Conservation (phyloP, 2,797 vertebrate species). For the Chaunax sp. region DNA sequence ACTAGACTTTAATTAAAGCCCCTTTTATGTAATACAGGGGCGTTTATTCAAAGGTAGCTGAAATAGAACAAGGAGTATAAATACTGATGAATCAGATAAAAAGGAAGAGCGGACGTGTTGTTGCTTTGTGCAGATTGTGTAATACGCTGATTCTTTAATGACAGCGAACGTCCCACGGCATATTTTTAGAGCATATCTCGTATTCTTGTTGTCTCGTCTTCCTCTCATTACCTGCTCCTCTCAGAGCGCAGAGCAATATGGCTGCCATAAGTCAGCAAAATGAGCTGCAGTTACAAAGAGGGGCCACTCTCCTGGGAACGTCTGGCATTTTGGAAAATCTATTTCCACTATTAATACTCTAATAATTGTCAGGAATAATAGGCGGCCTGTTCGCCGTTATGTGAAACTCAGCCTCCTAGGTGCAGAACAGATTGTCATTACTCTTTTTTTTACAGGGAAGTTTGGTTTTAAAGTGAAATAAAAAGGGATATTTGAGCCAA, state of each 20-base stretch:
- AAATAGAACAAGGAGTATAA: background rate
- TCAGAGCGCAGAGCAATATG: constrained; percentile 14
- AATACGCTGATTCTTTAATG: background rate
- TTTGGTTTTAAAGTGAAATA: constrained; percentile 16
- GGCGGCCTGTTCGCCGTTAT: background rate
- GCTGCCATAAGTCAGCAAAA: constrained; percentile 52
- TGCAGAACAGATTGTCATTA: constrained; percentile 9
- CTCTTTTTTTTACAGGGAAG: constrained; percentile 4
- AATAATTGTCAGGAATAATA: constrained; percentile 49
- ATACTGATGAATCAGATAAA: background rate
- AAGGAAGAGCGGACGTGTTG: background rate
- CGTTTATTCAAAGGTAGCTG: too few relatives aligned
- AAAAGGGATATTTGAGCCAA: constrained; percentile 1
- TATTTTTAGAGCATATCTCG: background rate
- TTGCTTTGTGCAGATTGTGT: background rate
- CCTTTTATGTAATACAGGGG: too few relatives aligned
- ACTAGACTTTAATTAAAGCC: too few relatives aligned
- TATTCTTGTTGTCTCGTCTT: constrained; percentile 15
- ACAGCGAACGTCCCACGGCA: constrained; percentile 11
- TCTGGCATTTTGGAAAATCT: constrained; percentile 44
- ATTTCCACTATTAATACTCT: constrained; percentile 44
- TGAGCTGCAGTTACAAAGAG: constrained; percentile 19
- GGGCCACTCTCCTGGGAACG: constrained; percentile 7
- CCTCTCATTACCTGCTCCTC: constrained; percentile 30
- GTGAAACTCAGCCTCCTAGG: constrained; percentile 1